Percentiles rank a stretch among this genome's conserved stretches.
These are phyloP conservation scores for Riptortus pedestris DNA, from an alignment of 1,140 invertebrate species.

Conservation along the genomic window DNA sequence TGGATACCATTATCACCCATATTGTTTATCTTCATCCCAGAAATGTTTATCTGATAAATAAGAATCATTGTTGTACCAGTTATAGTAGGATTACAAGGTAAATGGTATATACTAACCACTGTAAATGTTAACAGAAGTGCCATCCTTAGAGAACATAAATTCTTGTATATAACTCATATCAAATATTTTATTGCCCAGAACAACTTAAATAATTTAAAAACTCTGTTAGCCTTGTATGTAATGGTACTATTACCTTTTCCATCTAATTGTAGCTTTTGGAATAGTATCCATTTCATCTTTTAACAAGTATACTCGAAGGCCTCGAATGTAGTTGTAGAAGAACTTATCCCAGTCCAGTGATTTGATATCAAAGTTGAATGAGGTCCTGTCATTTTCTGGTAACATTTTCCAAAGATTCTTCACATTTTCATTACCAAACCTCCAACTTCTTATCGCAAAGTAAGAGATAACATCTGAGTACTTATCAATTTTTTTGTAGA, in stretches of 20 bases:
- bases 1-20: no score
- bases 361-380: slow-evolving; percentile 57
- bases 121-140: no score
- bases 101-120: no score
- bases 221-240: no score
- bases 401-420: slow-evolving; percentile 49
- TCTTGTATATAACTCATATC: no score
- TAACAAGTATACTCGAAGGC: slow-evolving; percentile 48
- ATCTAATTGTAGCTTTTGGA: slow-evolving; percentile 30
- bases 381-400: slow-evolving; percentile 46
- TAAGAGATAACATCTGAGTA: slow-evolving; percentile 56
- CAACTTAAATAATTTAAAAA: no score
- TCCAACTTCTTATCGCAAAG: slow-evolving; percentile 59
- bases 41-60: no score
- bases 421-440: slow-evolving; percentile 57
- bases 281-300: slow-evolving; percentile 49
- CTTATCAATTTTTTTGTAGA: slow-evolving; percentile 62
- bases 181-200: no score
- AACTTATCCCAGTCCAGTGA: slow-evolving; percentile 50
- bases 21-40: no score
- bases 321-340: slow-evolving; percentile 46
- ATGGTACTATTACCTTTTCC: slow-evolving; percentile 32
- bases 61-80: no score
- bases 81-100: no score
- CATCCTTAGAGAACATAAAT: no score